These are phyloP conservation scores for Papilio xuthus DNA, from an alignment of 1,140 invertebrate species.

Conservation along the genomic window DNA sequence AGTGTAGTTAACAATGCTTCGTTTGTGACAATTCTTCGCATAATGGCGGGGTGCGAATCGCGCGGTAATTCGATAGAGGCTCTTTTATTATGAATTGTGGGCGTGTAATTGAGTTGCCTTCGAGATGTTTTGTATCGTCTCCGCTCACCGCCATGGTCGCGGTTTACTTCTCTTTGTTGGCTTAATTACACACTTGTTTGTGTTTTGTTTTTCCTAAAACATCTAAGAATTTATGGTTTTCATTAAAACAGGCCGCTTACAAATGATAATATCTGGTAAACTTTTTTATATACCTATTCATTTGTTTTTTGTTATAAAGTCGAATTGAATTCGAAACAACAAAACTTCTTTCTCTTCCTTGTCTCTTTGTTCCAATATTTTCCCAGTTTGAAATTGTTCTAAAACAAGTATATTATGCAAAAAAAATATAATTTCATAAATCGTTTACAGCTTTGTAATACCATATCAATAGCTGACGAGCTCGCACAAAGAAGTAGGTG, in stretches of 20 bases:
- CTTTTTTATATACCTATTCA: background rate
- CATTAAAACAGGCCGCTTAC: background rate
- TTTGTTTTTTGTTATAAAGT: background rate
- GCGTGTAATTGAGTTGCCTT: constrained; percentile 73
- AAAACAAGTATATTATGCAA: background rate
- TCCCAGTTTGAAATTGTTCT: background rate
- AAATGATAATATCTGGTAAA: background rate
- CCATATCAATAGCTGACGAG: constrained; percentile 10
- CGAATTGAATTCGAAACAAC: background rate
- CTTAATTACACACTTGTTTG: constrained; percentile 44
- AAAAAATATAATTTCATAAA: background rate
- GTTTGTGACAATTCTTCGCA: constrained; percentile 80
- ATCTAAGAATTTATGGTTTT: background rate
- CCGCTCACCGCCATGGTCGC: background rate
- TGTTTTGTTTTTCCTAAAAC: constrained; percentile 30
- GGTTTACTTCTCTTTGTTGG: constrained; percentile 9
- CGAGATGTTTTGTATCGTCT: constrained; percentile 41
- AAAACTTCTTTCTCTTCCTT: too few relatives aligned
- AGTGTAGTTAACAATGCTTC: constrained; percentile 78
- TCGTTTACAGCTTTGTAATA: background rate
- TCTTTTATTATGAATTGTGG: constrained; percentile 75
- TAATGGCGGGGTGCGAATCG: constrained; percentile 75
- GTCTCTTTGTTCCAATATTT: too few relatives aligned
- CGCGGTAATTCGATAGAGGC: constrained; percentile 73
- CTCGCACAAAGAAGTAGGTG: background rate